Percentiles rank a stretch among this genome's conserved stretches.
Evolutionary conservation across 1,140 invertebrate species (phyloP).

Genomic region (Drosophila azteca): DNA sequence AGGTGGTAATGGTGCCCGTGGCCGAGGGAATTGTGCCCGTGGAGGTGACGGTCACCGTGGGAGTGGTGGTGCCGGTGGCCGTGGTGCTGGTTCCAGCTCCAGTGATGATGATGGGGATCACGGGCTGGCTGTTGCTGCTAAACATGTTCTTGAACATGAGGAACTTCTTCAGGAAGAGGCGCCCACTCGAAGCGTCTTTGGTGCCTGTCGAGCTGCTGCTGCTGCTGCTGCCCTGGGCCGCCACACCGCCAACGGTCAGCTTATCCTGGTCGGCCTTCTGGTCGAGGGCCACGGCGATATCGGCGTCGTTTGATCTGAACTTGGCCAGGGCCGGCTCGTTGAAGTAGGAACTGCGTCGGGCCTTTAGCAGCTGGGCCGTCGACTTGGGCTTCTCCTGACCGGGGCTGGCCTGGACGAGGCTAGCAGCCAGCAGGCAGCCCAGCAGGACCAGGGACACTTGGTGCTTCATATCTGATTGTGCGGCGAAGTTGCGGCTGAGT

Average conservation of each 20-base stretch:
- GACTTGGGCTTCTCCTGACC: slow-evolving; percentile 9
- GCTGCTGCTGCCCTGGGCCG: neutral
- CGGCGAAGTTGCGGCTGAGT: neutral
- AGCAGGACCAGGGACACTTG: slow-evolving; percentile 31
- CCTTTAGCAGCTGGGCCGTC: too few species aligned
- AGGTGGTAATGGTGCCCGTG: slow-evolving; percentile 58
- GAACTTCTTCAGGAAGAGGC: slow-evolving; percentile 77
- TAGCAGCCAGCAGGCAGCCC: slow-evolving; percentile 13
- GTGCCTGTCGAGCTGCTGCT: slow-evolving; percentile 7
- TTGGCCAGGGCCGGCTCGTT: slow-evolving; percentile 33
- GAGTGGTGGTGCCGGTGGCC: neutral
- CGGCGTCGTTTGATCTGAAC: slow-evolving; percentile 34
- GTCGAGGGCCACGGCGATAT: neutral
- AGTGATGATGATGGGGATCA: slow-evolving; percentile 74
- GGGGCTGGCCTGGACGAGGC: slow-evolving; percentile 15
- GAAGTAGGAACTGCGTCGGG: slow-evolving; percentile 16
- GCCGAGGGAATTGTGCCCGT: slow-evolving; percentile 63
- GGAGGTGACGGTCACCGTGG: slow-evolving; percentile 53
- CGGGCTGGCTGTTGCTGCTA: slow-evolving; percentile 61
- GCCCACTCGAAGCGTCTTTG: slow-evolving; percentile 70
- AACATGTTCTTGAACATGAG: slow-evolving; percentile 76
- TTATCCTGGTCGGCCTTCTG: slow-evolving; percentile 27
- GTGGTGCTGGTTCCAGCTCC: slow-evolving; percentile 29
- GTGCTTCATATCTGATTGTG: slow-evolving; percentile 23
- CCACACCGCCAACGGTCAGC: slow-evolving; percentile 2